phyloP scores from a whole-genome alignment of 2,888 invertebrate genomes.

The Aricia artaxerxes region DNA sequence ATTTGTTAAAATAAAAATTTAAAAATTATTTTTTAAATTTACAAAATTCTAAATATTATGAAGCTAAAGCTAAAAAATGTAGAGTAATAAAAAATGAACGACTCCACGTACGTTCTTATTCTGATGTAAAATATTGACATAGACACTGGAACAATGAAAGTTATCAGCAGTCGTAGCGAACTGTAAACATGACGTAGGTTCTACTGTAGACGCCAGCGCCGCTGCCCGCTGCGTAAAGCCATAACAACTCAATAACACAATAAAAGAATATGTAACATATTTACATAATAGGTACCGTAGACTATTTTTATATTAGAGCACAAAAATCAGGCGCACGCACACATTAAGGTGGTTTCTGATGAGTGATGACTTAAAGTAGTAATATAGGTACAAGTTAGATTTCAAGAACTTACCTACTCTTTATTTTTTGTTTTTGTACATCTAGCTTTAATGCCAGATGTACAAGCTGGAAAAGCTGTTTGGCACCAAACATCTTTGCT shows the following conservation, averaged over 20 bases:
- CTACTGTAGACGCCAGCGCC: constrained; percentile 17
- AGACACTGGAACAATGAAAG: constrained; percentile 59
- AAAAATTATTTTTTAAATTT: too few relatives aligned
- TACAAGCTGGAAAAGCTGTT: too few relatives aligned
- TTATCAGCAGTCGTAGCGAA: constrained; percentile 35
- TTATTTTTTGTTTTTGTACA: too few relatives aligned
- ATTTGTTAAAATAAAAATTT: too few relatives aligned
- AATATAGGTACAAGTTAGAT: too few relatives aligned
- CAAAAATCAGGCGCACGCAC: too few relatives aligned
- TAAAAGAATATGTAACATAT: neutral
- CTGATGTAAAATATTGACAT: constrained; percentile 56
- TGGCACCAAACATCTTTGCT: neutral
- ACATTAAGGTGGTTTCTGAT: neutral
- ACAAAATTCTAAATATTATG: too few relatives aligned
- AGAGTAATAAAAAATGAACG: constrained; percentile 29
- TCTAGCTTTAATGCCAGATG: too few relatives aligned
- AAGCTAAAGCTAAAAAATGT: neutral
- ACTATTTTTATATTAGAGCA: too few relatives aligned
- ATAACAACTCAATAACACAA: neutral
- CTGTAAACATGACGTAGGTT: constrained; percentile 20
- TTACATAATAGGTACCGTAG: too few relatives aligned
- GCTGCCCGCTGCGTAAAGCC: neutral
- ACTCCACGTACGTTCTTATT: constrained; percentile 49
- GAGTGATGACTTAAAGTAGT: neutral
- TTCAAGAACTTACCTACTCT: too few relatives aligned